These are phyloP conservation scores for Eublepharis macularius DNA, from an alignment of 2,113 vertebrate genomes.

Conservation along the genomic window DNA sequence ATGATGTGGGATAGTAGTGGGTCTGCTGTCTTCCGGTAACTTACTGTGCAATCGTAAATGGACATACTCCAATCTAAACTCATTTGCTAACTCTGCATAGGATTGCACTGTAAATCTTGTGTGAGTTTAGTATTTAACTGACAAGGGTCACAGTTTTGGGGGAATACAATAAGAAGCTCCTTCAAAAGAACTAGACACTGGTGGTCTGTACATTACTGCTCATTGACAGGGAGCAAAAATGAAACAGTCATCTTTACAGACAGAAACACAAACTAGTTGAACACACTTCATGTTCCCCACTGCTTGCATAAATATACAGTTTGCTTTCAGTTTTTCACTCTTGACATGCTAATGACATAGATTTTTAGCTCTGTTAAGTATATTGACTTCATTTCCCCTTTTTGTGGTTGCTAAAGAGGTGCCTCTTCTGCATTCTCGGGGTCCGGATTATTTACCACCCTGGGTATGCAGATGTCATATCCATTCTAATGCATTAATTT, in stretches of 20 bases:
- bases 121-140: too few relatives aligned
- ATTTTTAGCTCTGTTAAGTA: neutral
- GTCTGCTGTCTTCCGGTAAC: too few relatives aligned
- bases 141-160: too few relatives aligned
- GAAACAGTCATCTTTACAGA: neutral
- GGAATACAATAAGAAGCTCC: too few relatives aligned
- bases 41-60: too few relatives aligned
- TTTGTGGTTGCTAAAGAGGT: constrained; percentile 15
- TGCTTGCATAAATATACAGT: neutral
- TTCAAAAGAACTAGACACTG: neutral
- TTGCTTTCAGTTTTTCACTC: neutral
- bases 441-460: constrained; percentile 11
- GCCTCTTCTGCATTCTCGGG: neutral
- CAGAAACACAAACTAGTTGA: neutral
- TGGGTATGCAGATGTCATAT: neutral
- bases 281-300: neutral
- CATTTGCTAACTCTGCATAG: too few relatives aligned
- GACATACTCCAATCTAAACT: too few relatives aligned
- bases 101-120: too few relatives aligned
- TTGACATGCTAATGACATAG: neutral
- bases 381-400: constrained; percentile 10
- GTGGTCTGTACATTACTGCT: neutral
- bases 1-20: too few relatives aligned
- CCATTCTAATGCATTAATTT: neutral
- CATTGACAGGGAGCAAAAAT: neutral